Evolutionary conservation across 2,113 vertebrate species (phyloP).

Genomic region (Recurvirostra avosetta): DNA sequence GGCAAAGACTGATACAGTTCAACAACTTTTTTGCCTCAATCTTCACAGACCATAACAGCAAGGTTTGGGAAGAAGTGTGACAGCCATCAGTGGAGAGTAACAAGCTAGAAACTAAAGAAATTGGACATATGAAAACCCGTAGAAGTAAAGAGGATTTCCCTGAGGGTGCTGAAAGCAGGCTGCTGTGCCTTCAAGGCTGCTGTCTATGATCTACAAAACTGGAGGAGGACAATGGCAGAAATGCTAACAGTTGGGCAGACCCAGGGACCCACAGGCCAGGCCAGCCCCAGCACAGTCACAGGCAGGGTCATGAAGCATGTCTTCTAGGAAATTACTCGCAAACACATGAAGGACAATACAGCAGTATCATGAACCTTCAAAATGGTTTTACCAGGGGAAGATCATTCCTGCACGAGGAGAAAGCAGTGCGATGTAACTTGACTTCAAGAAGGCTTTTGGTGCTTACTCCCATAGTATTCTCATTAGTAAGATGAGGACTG

Average conservation of each 20-base stretch:
- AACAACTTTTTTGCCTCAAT: background rate
- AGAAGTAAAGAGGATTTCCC: background rate
- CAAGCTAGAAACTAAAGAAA: background rate
- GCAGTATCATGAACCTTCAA: background rate
- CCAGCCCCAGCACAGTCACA: background rate
- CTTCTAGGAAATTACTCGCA: background rate
- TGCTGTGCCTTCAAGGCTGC: background rate
- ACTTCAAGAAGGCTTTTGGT: background rate
- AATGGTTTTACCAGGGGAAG: background rate
- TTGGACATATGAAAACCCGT: background rate
- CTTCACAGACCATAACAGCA: background rate
- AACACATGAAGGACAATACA: background rate
- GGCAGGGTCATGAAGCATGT: background rate
- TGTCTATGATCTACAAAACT: background rate
- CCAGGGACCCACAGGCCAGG: background rate
- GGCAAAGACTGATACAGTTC: background rate
- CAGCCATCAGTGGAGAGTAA: background rate
- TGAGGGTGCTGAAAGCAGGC: background rate
- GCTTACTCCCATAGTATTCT: background rate
- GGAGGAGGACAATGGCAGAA: background rate
- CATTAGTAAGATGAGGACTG: background rate
- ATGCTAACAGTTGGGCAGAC: background rate
- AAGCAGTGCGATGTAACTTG: background rate
- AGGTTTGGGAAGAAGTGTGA: background rate
- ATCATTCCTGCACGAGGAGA: background rate